These are phyloP conservation scores for Porites lutea DNA, from an alignment of 64 coral and sea anemone genomes.

Conservation along the genomic window DNA sequence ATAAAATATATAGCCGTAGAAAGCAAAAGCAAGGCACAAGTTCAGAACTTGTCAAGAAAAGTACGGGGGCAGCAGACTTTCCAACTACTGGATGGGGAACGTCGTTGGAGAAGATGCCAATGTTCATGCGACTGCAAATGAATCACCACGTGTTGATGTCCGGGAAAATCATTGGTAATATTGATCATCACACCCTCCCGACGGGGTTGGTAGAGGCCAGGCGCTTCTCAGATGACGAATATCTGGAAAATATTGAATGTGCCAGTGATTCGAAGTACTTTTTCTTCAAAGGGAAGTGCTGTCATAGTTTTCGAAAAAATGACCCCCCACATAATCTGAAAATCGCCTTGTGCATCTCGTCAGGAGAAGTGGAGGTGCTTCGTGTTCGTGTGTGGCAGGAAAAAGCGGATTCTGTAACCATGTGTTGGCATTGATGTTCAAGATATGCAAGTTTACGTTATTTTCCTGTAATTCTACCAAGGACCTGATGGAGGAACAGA, in stretches of 20 bases:
- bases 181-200: conserved; percentile 36
- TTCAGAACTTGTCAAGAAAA: neutral
- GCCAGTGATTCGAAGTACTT: conserved; percentile 38
- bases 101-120: conserved; percentile 55
- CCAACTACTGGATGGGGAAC: conserved; percentile 28
- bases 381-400: conserved; percentile 51
- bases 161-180: conserved; percentile 34
- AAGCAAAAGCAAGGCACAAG: conserved; percentile 12
- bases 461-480: conserved; percentile 16
- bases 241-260: conserved; percentile 44
- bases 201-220: conserved; percentile 51
- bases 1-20: conserved; percentile 36
- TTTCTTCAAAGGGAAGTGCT: conserved; percentile 41
- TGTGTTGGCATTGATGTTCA: conserved; percentile 46
- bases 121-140: conserved; percentile 55
- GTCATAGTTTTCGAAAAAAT: too few relatives aligned
- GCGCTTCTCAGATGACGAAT: conserved; percentile 43
- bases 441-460: conserved; percentile 59
- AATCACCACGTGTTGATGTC: conserved; percentile 46
- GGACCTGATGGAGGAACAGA: conserved; percentile 14
- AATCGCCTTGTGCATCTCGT: conserved; percentile 36
- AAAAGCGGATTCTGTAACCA: conserved; percentile 49
- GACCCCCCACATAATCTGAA: conserved; percentile 57
- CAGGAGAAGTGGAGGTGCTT: conserved; percentile 42
- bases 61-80: neutral